Evolutionary conservation across 2,113 vertebrate genomes (phyloP), one percentile per base, ranked within the genome.

Genomic region (Paramormyrops kingsleyae): DNA sequence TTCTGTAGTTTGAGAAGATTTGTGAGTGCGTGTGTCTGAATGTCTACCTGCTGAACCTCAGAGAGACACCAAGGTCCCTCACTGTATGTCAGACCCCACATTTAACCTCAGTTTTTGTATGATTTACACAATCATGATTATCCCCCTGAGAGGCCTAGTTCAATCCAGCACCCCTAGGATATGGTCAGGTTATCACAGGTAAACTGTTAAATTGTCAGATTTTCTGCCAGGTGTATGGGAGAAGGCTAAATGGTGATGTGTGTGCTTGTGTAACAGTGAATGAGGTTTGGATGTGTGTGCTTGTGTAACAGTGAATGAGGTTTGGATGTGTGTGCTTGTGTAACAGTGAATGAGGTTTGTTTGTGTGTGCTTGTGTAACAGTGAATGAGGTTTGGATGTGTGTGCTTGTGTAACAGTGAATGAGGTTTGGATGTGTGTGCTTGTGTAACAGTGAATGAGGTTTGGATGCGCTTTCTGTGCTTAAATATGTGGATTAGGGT

Each of bases 71-170:
- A 93, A 93, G 94, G 94, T 93, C 94, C 93, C 77, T 89, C 44
- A 74, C 92, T 94, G 94, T 90, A 95, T 95, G 94, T 94, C 94
- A 94, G 95, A 95, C 95, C 95, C 95, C 94, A 94, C 94, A 94
- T 94, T 95, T 94, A 91, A 94, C 94, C 94, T 77, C 59, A 62
- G 59, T 66, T 66, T 66, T 62, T 62, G 24, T 39, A 35, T 39
- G 35, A 35, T 88, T 93, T 93, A 42, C 19, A 42, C 27, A 83
- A 13, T 77, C 46, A 52, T 5, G 31, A 89, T 89, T 21, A 50
- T 87, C 50, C 47, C n/a, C 27, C 27, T 19, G 46, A 46, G 49
- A n/a, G 24, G 46, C 47, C 46, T 85, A 49, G n/a, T 47, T 84
- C 39, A 46, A 46, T 50, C 46, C 13, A 85, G 83, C 49, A 85